Base-by-base conservation (phyloP, 2,113 vertebrate species). In the Zapus hudsonius region DNA sequence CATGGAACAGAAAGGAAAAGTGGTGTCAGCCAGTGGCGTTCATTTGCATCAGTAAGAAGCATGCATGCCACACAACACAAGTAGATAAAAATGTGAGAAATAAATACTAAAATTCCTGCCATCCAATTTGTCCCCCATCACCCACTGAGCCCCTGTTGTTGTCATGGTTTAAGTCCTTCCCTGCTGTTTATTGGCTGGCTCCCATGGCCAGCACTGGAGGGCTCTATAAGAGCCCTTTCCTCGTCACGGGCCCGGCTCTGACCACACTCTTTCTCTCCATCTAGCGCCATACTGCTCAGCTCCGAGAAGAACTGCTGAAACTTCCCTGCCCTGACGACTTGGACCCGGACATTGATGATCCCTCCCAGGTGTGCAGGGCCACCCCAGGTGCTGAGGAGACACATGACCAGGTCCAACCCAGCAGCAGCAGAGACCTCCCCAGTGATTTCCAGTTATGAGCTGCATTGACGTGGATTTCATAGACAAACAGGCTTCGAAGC, bases 221-320 rank as follows among this genome's bases (percentile, higher is more conserved):
- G n/a, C n/a, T n/a, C n/a, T n/a, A n/a, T n/a, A n/a, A n/a, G n/a
- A n/a, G n/a, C n/a, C n/a, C n/a, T n/a, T n/a, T n/a, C n/a, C n/a
- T n/a, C n/a, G 15, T 87, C 66, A 3, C 38, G 55, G 0, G 89
- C 80, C 33, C 96, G 38, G 91, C 66, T 4, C 11, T 31, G 44
- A 16, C 36, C 0, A 2, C 11, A 7, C 11, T 52, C 52, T 52
- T 93, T 85, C 78, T 55, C 23, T 80, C 61, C 2, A 0, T 67
- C 2, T 98, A 99, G 99, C 99, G 99, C 96, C 99, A 99, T 87
- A 99, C 99, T 1, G 99, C 99, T 91, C 99, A 99, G 98, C 95
- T 99, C 94, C 98, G 99, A 84, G 99, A 99, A 97, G 99, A 99
- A 94, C 98, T 99, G 31, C 98, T 99, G 4, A 99, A 99, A 97